phyloP scores from a whole-genome alignment of 2,888 invertebrate genomes.

The Thysanoteuthis rhombus region DNA sequence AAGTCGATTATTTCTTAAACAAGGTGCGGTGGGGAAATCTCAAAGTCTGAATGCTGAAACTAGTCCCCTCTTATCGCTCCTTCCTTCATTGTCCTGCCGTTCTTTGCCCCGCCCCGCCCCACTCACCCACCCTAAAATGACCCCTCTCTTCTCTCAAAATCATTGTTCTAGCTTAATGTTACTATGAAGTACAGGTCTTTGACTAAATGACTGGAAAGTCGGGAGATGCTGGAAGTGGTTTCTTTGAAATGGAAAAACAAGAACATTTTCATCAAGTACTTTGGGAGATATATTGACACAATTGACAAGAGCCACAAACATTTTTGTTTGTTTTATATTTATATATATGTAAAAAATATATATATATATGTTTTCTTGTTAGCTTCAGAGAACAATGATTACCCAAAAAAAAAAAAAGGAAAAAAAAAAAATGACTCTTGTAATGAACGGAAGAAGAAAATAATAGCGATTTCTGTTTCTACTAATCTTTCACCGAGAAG shows the following conservation, averaged over 20 bases:
- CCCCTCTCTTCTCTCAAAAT: neutral
- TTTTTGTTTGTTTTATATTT: neutral
- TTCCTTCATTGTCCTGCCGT: neutral
- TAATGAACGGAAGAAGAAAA: neutral
- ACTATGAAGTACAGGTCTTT: conserved; percentile 28
- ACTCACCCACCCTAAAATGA: neutral
- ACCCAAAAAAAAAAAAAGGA: neutral
- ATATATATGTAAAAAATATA: neutral
- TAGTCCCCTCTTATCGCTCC: neutral
- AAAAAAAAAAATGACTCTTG: neutral
- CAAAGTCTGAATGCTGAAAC: neutral
- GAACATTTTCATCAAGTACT: neutral
- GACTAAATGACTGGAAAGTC: neutral
- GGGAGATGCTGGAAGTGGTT: neutral
- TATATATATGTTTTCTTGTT: neutral
- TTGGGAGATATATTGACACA: neutral
- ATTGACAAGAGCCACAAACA: neutral
- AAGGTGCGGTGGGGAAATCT: neutral
- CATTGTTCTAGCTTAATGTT: conserved; percentile 17
- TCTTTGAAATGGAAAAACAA: neutral
- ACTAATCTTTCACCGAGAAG: neutral
- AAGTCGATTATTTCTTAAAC: neutral
- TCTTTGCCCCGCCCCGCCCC: neutral
- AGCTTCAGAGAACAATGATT: neutral
- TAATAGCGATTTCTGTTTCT: neutral